Base-by-base conservation (phyloP, 2,888 invertebrate species). In the Mesochorus sp. region DNA sequence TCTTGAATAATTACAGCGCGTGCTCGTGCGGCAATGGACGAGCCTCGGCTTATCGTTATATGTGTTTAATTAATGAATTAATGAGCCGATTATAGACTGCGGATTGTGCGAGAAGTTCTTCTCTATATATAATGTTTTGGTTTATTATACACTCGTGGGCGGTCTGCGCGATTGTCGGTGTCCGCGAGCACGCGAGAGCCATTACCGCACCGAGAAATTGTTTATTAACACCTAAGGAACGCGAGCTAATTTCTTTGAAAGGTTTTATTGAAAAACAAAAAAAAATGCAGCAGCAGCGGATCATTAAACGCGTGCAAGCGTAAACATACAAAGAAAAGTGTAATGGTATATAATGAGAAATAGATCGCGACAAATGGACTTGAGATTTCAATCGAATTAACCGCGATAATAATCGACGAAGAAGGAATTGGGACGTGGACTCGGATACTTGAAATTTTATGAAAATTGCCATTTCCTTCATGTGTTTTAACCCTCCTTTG, bases 1-100 rank as follows among this genome's bases (percentile, higher is more conserved):
- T 68, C 67, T 67, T 28, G 39, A 62, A 37, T 67, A 73, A 77
- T 72, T 68, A 47, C 28, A 37, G 51, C 8, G 55, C 57, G 62
- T 34, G 49, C 44, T 51, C 49, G 64, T 68, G 73, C 17, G 24
- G 47, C 28, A 67, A 62, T 68, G 39, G 55, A 49, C 34, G 42
- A 49, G 67, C 17, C 8, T 24, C 34, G 6, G 39, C 67, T 73
- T 68, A 73, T 77, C 77, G 64, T 62, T 64, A 55, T 68, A 28
- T 73, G n/a, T n/a, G 73, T 64, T 73, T 73, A 64, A 77, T 77
- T 77, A 77, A 77, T 77, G 62, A 73, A 77, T 77, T 68, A 77
- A 77, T 51, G 73, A 68, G 77, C 67, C 44, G 72, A 77, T 77
- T 73, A 73, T 57, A 31, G n/a, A 49, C 28, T 21, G n/a, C 31